These are phyloP conservation scores for Rhagoletis pomonella DNA, from an alignment of 1,140 invertebrate genomes.

Conservation along the genomic window DNA sequence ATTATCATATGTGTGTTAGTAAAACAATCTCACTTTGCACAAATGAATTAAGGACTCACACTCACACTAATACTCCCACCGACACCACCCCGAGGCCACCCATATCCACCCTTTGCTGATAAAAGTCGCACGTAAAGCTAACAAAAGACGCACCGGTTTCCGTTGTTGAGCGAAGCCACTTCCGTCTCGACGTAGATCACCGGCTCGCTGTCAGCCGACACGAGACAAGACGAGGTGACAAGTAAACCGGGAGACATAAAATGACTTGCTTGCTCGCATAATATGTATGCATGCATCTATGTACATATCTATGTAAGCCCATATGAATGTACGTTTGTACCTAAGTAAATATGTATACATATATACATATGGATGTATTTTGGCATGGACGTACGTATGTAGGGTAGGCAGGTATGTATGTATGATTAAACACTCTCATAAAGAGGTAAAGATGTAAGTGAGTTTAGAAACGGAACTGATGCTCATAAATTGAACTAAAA, in stretches of 20 bases:
- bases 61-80: not conserved
- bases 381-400: not conserved
- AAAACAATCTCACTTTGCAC: slow-evolving; percentile 38
- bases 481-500: slow-evolving; percentile 43
- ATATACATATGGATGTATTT: not conserved
- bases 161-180: slow-evolving; percentile 44
- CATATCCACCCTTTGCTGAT: not conserved
- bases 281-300: not conserved
- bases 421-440: not conserved
- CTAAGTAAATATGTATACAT: not conserved
- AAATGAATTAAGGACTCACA: not conserved
- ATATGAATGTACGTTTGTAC: not conserved
- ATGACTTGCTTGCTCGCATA: not conserved
- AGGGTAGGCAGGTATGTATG: not conserved
- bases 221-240: not conserved
- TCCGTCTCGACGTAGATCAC: slow-evolving; percentile 21
- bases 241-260: not conserved
- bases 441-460: slow-evolving; percentile 3
- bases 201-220: not conserved
- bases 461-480: slow-evolving; percentile 47
- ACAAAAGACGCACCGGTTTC: slow-evolving; percentile 23
- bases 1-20: not conserved
- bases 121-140: slow-evolving; percentile 45
- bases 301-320: not conserved
- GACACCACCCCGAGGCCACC: not conserved